Base-by-base conservation (phyloP, 2,888 invertebrate species). In the Pyrochroa serraticornis region DNA sequence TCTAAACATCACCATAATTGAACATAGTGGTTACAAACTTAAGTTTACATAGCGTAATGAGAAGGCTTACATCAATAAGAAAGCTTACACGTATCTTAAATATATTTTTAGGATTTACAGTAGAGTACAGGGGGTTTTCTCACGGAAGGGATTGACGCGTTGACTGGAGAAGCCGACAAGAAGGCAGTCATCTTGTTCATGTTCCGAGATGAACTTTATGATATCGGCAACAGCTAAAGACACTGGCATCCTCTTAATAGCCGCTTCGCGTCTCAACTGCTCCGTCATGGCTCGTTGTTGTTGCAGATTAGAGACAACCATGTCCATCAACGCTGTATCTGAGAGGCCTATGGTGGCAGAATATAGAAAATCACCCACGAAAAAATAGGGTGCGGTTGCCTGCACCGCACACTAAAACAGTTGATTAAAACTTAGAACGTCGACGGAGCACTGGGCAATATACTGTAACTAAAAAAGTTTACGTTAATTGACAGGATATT, bases 101-200 rank as follows among this genome's bases (percentile, higher is more conserved):
- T 31, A 12, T 32, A 37, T 41, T 46, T 39, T 41, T n/a, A n/a
- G n/a, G 60, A 64, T 62, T 88, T 91, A 95, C 67, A 95, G 84
- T 71, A 95, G 83, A 71, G 85, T 86, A 82, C 95, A 95, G 58
- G 92, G 90, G 77, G 91, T 93, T 82, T 95, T 95, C 81, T 95
- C 95, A 66, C 95, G 88, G 84, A 95, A 97, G 30, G 97, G 97
- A 81, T 97, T 97, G 9, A 94, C 92, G 78, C 95, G 93, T 78
- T 95, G 95, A 68, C 92, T 93, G 63, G 93, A 91, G 79, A 97
- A 97, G 33, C 97, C 97, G 65, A 93, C 92, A 64, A 97, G 85
- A 43, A 97, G 85, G 73, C 92, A 95, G 81, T 97, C 97, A 74
- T 96, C 95, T 70, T 92, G 91, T 75, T 94, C 92, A 74, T 96